Evolutionary conservation across 2,888 invertebrate species (phyloP).

Genomic region (Pachliopta kotzebuea): DNA sequence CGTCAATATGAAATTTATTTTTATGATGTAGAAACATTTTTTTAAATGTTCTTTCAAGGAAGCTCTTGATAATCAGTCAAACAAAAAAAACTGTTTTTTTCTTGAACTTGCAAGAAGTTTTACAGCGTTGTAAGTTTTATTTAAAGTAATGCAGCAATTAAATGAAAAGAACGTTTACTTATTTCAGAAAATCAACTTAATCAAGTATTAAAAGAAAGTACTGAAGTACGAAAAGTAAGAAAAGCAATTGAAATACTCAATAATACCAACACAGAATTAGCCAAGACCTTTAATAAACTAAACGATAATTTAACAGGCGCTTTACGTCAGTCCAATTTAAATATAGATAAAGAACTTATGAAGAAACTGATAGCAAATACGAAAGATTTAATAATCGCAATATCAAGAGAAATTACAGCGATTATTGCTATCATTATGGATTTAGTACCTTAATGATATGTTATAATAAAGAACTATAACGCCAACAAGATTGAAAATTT

Average conservation of each 20-base stretch:
- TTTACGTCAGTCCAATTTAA: conserved; percentile 29
- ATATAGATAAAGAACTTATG: conserved; percentile 17
- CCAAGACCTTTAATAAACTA: conserved; percentile 36
- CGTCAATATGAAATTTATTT: too few species aligned
- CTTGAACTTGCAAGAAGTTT: too few species aligned
- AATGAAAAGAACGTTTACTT: too few species aligned
- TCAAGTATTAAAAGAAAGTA: neutral
- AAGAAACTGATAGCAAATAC: conserved; percentile 29
- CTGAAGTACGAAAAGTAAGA: neutral
- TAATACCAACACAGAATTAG: conserved; percentile 27
- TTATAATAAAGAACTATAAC: too few species aligned
- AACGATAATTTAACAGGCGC: conserved; percentile 32
- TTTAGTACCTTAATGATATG: conserved; percentile 7
- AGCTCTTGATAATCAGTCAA: too few species aligned
- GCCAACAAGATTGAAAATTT: too few species aligned
- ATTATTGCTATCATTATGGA: conserved; percentile 14
- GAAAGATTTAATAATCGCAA: conserved; percentile 30
- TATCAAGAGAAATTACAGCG: conserved; percentile 15
- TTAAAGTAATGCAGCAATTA: too few species aligned
- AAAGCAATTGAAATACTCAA: conserved; percentile 33
- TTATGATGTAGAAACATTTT: too few species aligned
- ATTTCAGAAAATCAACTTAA: neutral
- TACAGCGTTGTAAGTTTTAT: too few species aligned
- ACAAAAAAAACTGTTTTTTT: too few species aligned
- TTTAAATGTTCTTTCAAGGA: too few species aligned